phyloP scores from a whole-genome alignment of 2,888 invertebrate species.

The Oasisia sp. region DNA sequence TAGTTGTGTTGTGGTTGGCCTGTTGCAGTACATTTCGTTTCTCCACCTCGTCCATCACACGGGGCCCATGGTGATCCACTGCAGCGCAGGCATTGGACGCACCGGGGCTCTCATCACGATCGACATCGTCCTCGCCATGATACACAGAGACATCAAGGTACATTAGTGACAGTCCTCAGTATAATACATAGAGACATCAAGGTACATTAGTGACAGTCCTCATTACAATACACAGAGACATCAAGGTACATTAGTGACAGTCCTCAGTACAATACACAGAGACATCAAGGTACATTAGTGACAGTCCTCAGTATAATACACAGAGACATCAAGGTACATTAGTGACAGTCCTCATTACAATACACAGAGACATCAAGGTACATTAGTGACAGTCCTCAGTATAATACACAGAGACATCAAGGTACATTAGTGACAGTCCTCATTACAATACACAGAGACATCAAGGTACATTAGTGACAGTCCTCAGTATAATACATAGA shows the following conservation, averaged over 20 bases:
- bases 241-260: background rate
- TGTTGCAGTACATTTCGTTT: constrained; percentile 55
- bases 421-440: background rate
- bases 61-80: constrained; percentile 71
- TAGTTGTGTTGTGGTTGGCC: constrained; percentile 19
- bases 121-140: constrained; percentile 52
- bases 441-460: background rate
- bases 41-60: constrained; percentile 50
- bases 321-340: background rate
- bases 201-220: background rate
- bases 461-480: background rate
- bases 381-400: background rate
- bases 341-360: background rate
- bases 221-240: background rate
- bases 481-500: background rate
- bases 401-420: background rate
- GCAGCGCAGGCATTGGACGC: constrained; percentile 68
- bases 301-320: background rate
- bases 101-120: constrained; percentile 64
- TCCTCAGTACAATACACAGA: background rate
- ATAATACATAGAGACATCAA: background rate
- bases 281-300: background rate
- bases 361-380: background rate
- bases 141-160: constrained; percentile 55
- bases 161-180: background rate